Conservation (phyloP, 2,888 invertebrate genomes). For the Crepidodera aurea region DNA sequence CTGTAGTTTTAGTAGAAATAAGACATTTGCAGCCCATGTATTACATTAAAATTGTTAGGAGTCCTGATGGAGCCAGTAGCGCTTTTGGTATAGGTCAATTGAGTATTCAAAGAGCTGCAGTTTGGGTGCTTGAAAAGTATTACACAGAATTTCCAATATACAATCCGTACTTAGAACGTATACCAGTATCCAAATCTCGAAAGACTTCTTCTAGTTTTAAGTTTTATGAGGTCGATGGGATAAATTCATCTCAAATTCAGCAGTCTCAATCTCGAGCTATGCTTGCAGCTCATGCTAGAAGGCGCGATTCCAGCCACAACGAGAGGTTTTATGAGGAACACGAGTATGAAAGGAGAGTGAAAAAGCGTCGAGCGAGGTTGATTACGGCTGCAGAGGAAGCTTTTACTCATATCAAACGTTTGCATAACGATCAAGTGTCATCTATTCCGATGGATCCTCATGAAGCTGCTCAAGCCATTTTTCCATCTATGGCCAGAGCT, state of each 20-base stretch:
- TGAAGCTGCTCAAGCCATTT: slow-evolving; percentile 97
- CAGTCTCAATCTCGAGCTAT: slow-evolving; percentile 76
- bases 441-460: slow-evolving; percentile 90
- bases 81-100: slow-evolving; percentile 90
- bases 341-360: slow-evolving; percentile 92
- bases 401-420: slow-evolving; percentile 93
- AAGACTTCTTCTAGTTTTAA: slow-evolving; percentile 88
- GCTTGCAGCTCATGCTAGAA: slow-evolving; percentile 79
- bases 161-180: slow-evolving; percentile 93
- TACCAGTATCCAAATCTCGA: slow-evolving; percentile 84
- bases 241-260: slow-evolving; percentile 70
- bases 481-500: slow-evolving; percentile 95
- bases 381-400: slow-evolving; percentile 97
- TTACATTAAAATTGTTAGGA: slow-evolving; percentile 89
- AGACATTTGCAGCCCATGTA: slow-evolving; percentile 91
- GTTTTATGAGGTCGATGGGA: slow-evolving; percentile 94
- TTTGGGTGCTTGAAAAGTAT: slow-evolving; percentile 93
- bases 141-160: slow-evolving; percentile 96
- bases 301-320: slow-evolving; percentile 93
- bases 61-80: slow-evolving; percentile 93
- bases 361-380: slow-evolving; percentile 88
- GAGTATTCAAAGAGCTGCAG: slow-evolving; percentile 94
- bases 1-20: slow-evolving; percentile 91
- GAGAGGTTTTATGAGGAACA: slow-evolving; percentile 98
- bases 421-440: slow-evolving; percentile 75